Base-by-base conservation (phyloP, 2,888 invertebrate species). In the Phengaris alcon region DNA sequence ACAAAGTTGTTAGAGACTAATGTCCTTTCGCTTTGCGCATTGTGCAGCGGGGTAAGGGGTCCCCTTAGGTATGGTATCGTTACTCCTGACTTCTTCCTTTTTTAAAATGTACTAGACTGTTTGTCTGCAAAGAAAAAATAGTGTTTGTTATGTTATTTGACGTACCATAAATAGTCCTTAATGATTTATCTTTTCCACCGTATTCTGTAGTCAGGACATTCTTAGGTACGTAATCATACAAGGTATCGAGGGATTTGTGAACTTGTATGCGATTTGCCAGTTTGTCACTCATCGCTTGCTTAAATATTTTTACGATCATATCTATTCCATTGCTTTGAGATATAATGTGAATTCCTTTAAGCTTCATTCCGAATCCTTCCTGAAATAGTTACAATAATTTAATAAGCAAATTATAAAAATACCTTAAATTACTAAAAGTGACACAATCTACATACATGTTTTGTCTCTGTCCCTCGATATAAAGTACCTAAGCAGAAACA, bases 311-410 rank as follows among this genome's bases (percentile, higher is more conserved):
- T 1, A 92, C 76, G 0, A 93, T 15, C 5, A 86, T 82, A 55
- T 90, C 87, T 0, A 93, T 82, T 68, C 89, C 82, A 73, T 86
- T 87, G 0, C 90, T 90, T 0, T 84, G 76, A 52, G 91, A 88
- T 22, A 94, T 77, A 9, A 93, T 80, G 76, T 93, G 88, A 3
- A 93, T 84, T 0, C 82, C 84, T 75, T 88, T 90, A 59, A 93
- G 76, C 79, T 89, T 86, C 9, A 86, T 76, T 0, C 88, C 88
- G 74, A 86, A 86, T 2, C 86, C 87, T 75, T 87, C 87, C 81
- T 90, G 86, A 82, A 81, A 81, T 81, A 12, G 6, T n/a, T 13
- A 69, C 9, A 57, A 10, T 3, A 35, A 35, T 35, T 35, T 35
- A 35, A 35, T 35, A 35, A 35, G 2, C 35, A 35, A 35, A 35